Base-by-base conservation (phyloP, 2,888 invertebrate genomes). In the Phaonia tiefii region DNA sequence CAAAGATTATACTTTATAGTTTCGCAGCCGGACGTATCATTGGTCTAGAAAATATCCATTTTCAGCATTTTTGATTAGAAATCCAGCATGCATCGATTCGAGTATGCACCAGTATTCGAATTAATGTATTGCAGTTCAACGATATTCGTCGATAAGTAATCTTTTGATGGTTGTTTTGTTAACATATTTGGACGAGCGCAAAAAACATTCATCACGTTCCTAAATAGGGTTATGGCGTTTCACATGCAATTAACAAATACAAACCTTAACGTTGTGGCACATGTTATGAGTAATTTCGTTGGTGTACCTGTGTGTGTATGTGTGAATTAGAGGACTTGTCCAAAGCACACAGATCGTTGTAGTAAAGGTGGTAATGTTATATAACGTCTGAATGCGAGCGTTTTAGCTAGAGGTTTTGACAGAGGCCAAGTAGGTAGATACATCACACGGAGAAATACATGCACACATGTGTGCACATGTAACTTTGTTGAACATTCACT, bases 141-240 rank as follows among this genome's bases (percentile, higher is more conserved):
- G 7, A 49, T 58, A 66, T 54, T 20, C 22, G 49, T 58, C 49
- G 7, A 49, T 58, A 66, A 66, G 20, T 72, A 66, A 49, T 46
- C 39, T 20, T 44, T 54, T 60, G 44, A 67, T 63, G 67, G 60
- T 20, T 67, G n/a, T n/a, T n/a, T n/a, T n/a, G n/a, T 39, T 8
- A 11, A 8, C 31, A 60, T 5, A 42, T 13, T 20, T 4, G 13
- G 37, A 5, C 11, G 20, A 42, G 3, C 20, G 13, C 42, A n/a
- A 42, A 63, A 63, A 8, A 20, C 37, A 71, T 71, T 74, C 70
- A 60, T 80, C 71, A 80, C 80, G 71, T 74, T 71, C 70, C 17
- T 67, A 51, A 75, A 11, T 60, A 39, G 26, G 65, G 26, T 75
- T 74, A 77, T 60, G 60, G 42, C 44, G 66, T 60, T 73, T 58